Evolutionary conservation across 2,797 vertebrate genomes (phyloP), one percentile per base, ranked within the genome.

Genomic region (Pagetopsis macropterus): DNA sequence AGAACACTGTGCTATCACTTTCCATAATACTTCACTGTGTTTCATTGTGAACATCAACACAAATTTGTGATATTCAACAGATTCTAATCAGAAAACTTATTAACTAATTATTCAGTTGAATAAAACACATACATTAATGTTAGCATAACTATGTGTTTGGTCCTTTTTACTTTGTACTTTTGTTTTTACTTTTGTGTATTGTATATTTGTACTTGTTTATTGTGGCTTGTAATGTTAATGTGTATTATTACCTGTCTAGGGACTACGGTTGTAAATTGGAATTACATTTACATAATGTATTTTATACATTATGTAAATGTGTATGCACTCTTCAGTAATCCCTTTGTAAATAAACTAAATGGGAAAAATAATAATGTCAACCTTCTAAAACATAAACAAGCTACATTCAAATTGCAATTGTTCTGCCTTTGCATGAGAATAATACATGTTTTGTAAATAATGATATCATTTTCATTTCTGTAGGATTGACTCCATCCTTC

Each of bases 401-500:
- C 41, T 4, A 13, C 37, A 45, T 62, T 31, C 12, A 21, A 9
- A n/a, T 15, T 46, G 52, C 5, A 14, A 23, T 59, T 40, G 67
- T 57, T 51, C 44, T 56, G 33, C 58, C 9, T 31, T 45, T 21
- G 43, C 27, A 54, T 49, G 43, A 27, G 12, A 16, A 56, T 23
- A 62, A 41, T 50, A 60, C 27, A 70, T 19, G 12, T 65, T 75
- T 15, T 23, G 31, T 50, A 54, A 60, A 72, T 48, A 31, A 70
- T 60, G 9, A 48, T 64, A 73, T 70, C 2, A 63, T 76, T 81
- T 48, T 23, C 31, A 71, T 70, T 76, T 48, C 62, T 66, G 56
- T 33, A 54, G 70, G 57, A 76, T 69, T 75, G 67, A 62, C 60
- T 79, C 15, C 19, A 27, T 60, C 27, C 41, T 21, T 73, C 72